Evolutionary conservation across 2,797 vertebrate genomes (phyloP).

Genomic region (Cyclopterus lumpus): DNA sequence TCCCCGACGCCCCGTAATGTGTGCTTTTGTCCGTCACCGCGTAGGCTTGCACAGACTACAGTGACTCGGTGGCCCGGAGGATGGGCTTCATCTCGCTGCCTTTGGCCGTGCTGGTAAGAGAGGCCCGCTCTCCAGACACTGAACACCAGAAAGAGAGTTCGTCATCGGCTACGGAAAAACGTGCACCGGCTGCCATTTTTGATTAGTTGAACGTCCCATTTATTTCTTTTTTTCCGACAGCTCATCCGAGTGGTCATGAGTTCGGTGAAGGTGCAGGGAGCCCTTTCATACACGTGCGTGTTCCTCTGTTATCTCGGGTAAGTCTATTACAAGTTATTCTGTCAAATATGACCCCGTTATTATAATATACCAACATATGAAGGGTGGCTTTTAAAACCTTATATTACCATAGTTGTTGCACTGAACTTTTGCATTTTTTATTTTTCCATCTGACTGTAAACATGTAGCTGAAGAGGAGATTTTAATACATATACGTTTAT

Average conservation of each 20-base stretch:
- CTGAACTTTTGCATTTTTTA: not conserved
- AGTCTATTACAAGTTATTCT: constrained; percentile 51
- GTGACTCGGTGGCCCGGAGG: constrained; percentile 95
- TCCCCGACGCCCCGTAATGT: constrained; percentile 26
- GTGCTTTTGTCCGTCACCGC: constrained; percentile 47
- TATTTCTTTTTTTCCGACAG: constrained; percentile 65
- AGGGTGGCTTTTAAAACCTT: not conserved
- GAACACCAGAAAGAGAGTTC: constrained; percentile 11
- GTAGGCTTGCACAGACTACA: constrained; percentile 98
- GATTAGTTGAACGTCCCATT: not conserved
- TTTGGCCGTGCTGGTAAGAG: constrained; percentile 94
- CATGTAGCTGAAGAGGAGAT: constrained; percentile 12
- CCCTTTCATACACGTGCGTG: constrained; percentile 91
- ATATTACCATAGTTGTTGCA: not conserved
- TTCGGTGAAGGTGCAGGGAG: constrained; percentile 95
- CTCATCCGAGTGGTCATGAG: constrained; percentile 96
- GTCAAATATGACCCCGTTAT: not conserved
- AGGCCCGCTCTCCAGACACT: constrained; percentile 8
- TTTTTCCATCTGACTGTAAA: not conserved
- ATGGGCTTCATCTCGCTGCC: constrained; percentile 99
- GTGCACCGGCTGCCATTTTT: not conserved
- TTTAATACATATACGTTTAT: constrained; percentile 2
- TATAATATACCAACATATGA: no score
- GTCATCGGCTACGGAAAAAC: constrained; percentile 1
- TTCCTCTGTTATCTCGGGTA: constrained; percentile 97